These are phyloP conservation scores for Polietes domitor DNA, from an alignment of 2,888 invertebrate species.

Conservation along the genomic window DNA sequence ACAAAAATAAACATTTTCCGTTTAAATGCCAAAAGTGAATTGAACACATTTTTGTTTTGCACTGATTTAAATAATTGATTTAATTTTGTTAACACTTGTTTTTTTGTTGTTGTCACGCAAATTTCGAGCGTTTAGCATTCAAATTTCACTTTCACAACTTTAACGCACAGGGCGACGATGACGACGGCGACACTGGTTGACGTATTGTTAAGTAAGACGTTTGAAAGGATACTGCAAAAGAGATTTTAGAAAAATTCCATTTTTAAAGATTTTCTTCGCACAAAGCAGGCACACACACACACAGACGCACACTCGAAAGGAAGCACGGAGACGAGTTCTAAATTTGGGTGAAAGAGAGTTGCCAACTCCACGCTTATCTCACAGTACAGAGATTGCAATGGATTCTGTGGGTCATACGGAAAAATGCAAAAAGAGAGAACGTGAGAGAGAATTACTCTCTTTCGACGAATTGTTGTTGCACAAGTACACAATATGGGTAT, in stretches of 20 bases:
- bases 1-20: not conserved
- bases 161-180: not conserved
- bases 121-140: not conserved
- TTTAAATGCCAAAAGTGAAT: not conserved
- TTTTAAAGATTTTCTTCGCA: conserved; percentile 45
- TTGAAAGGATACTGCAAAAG: conserved; percentile 57
- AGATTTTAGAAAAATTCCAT: conserved; percentile 36
- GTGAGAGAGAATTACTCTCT: too few relatives aligned
- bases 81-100: not conserved
- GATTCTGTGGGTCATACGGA: too few relatives aligned
- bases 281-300: conserved; percentile 18
- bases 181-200: not conserved
- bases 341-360: conserved; percentile 17
- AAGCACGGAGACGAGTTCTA: not conserved
- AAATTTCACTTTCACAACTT: conserved; percentile 31
- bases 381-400: not conserved
- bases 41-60: conserved; percentile 9
- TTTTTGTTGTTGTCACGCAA: not conserved
- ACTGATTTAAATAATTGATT: conserved; percentile 11
- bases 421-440: too few relatives aligned
- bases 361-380: not conserved
- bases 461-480: too few relatives aligned
- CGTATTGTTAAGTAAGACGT: conserved; percentile 32
- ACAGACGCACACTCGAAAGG: not conserved
- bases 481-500: too few relatives aligned